These are phyloP conservation scores for Corythornis cristatus DNA, from an alignment of 2,113 vertebrate species.

Conservation along the genomic window DNA sequence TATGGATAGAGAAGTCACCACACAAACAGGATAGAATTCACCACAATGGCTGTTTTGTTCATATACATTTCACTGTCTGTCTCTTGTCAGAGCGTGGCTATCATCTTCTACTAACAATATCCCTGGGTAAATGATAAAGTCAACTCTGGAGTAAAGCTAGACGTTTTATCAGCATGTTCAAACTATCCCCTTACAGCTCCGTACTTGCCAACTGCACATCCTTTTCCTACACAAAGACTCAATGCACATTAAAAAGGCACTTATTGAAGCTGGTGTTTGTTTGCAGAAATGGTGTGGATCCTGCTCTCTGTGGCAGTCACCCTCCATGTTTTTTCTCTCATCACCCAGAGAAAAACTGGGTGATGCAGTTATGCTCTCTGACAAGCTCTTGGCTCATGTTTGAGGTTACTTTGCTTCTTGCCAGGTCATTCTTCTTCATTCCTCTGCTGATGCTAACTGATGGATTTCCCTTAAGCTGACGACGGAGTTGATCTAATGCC, in stretches of 20 bases:
- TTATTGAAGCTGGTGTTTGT: constrained; percentile 74
- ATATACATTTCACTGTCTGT: constrained; percentile 80
- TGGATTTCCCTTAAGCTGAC: constrained; percentile 55
- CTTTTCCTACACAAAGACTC: constrained; percentile 72
- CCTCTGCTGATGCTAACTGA: constrained; percentile 59
- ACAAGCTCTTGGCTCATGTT: constrained; percentile 55
- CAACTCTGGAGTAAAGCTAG: constrained; percentile 81
- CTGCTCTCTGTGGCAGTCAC: constrained; percentile 16
- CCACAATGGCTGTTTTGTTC: constrained; percentile 75
- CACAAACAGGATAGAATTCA: constrained; percentile 75
- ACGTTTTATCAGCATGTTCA: constrained; percentile 81
- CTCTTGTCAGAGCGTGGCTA: constrained; percentile 69
- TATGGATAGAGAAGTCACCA: constrained; percentile 68
- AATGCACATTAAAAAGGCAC: constrained; percentile 75
- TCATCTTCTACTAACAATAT: constrained; percentile 81
- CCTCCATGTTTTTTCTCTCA: constrained; percentile 48
- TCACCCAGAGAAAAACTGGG: constrained; percentile 45
- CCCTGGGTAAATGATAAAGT: constrained; percentile 82
- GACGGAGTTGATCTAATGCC: constrained; percentile 38
- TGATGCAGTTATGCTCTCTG: constrained; percentile 36
- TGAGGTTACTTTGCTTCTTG: constrained; percentile 36
- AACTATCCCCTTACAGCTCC: constrained; percentile 79
- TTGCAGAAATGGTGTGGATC: constrained; percentile 67
- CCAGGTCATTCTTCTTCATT: constrained; percentile 62
- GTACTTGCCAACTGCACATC: constrained; percentile 79